Percentiles rank a stretch among this genome's conserved stretches.
Evolutionary conservation across 2,797 vertebrate genomes (phyloP).

Genomic region (Trachops cirrhosus): DNA sequence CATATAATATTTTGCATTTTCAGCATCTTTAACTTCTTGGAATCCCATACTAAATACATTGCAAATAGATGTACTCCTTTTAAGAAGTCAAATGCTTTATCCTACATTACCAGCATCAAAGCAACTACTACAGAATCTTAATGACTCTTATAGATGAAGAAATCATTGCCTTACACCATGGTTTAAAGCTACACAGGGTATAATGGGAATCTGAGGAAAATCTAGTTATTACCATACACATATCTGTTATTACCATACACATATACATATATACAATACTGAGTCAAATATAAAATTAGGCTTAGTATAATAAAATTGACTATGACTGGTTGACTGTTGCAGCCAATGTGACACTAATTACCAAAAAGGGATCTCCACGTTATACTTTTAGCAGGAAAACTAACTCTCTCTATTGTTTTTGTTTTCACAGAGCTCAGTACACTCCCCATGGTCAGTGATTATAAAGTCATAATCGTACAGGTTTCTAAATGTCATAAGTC

Average conservation of each 20-base stretch:
- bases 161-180: background rate
- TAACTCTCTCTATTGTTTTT: slow-evolving; percentile 9
- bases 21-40: background rate
- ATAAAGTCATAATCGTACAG: slow-evolving; percentile 24
- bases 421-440: background rate
- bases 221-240: background rate
- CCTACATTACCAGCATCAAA: background rate
- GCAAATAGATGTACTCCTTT: background rate
- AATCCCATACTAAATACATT: background rate
- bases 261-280: background rate
- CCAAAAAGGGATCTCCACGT: background rate
- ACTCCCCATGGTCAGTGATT: slow-evolving; percentile 25
- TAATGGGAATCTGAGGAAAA: background rate
- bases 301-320: background rate
- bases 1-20: slow-evolving; percentile 4
- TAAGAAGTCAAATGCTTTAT: background rate
- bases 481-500: slow-evolving; percentile 61
- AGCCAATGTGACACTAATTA: slow-evolving; percentile 24
- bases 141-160: background rate
- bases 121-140: background rate
- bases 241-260: too few species aligned
- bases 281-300: background rate
- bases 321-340: background rate
- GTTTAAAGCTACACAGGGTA: background rate
- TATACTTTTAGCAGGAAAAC: slow-evolving; percentile 13